Evolutionary conservation across 2,888 invertebrate species (phyloP).

Genomic region (Atethmia centrago): DNA sequence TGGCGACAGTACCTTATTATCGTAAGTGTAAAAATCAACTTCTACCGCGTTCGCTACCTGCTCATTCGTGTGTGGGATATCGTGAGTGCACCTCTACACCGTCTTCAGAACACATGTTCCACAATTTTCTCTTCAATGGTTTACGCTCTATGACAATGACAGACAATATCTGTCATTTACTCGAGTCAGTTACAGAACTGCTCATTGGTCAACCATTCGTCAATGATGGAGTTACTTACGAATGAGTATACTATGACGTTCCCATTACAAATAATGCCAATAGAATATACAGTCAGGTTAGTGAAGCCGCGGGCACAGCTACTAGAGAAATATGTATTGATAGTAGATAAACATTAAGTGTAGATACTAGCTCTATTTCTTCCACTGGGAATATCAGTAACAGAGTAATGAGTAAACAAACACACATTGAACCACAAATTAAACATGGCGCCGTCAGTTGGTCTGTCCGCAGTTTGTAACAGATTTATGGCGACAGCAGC

Average conservation of each 20-base stretch:
- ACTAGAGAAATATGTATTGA: background rate
- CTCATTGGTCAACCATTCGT: background rate
- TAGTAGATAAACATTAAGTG: background rate
- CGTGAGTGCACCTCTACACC: too few relatives aligned
- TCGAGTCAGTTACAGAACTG: background rate
- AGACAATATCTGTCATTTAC: background rate
- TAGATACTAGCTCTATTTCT: background rate
- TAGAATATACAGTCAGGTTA: background rate
- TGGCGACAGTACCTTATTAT: too few relatives aligned
- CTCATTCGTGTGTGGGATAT: background rate
- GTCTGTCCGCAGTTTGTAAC: conserved; percentile 69
- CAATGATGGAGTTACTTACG: background rate
- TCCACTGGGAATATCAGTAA: conserved; percentile 6
- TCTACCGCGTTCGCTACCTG: too few relatives aligned
- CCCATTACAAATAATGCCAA: background rate
- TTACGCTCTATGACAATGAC: background rate
- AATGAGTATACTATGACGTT: background rate
- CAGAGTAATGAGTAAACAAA: conserved; percentile 51
- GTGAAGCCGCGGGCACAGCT: background rate
- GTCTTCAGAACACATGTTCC: background rate
- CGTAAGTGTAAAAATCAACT: too few relatives aligned
- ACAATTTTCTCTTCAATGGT: background rate
- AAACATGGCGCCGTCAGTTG: conserved; percentile 66
- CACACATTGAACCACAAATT: conserved; percentile 69
- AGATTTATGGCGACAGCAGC: conserved; percentile 77